phyloP scores from a whole-genome alignment of 2,888 invertebrate genomes.

The Athalia circularis region DNA sequence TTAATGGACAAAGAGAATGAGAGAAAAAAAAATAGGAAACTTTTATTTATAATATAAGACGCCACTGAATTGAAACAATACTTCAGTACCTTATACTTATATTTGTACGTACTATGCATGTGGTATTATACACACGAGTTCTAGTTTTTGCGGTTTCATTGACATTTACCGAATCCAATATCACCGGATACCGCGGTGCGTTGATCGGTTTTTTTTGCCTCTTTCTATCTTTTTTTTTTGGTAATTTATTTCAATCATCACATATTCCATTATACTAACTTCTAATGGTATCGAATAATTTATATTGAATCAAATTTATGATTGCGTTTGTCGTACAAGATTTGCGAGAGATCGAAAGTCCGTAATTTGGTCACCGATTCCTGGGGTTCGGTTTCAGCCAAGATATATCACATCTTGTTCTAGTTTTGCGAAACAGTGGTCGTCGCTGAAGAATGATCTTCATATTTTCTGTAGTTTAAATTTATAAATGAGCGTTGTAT shows the following conservation, averaged over 20 bases:
- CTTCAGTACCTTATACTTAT: background rate
- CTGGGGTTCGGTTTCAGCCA: conserved; percentile 19
- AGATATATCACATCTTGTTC: background rate
- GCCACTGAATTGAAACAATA: background rate
- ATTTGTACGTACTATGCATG: conserved; percentile 20
- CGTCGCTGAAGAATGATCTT: background rate
- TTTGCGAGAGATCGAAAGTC: conserved; percentile 13
- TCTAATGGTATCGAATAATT: conserved; percentile 33
- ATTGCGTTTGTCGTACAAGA: background rate
- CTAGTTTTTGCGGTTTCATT: conserved; percentile 37
- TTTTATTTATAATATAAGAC: background rate
- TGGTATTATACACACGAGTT: conserved; percentile 18
- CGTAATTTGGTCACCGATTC: background rate
- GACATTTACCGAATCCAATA: conserved; percentile 35
- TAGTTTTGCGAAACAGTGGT: conserved; percentile 1
- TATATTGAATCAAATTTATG: conserved; percentile 8
- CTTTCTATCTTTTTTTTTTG: conserved; percentile 2
- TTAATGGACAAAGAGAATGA: too few species aligned
- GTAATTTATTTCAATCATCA: conserved; percentile 2
- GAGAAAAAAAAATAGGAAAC: too few species aligned
- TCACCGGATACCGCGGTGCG: conserved; percentile 20
- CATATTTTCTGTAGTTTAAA: too few species aligned
- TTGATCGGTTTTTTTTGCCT: background rate
- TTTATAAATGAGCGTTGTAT: too few species aligned
- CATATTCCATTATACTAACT: conserved; percentile 31